A percentile compares a stretch with the other conserved stretches of the same genome.
phyloP scores from a whole-genome alignment of 2,888 invertebrate genomes.

The Cephus runcator region DNA sequence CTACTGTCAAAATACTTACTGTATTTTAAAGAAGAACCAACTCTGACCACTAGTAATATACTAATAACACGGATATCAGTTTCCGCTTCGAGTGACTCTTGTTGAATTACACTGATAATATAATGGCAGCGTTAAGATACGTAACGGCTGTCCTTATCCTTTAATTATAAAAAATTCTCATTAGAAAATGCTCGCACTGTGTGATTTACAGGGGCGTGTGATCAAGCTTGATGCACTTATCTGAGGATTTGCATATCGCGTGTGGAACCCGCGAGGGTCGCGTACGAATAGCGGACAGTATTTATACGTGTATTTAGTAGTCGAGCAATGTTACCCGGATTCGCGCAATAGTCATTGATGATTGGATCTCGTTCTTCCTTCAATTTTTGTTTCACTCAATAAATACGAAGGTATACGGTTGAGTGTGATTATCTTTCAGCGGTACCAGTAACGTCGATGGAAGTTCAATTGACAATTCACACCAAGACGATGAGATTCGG shows the following conservation, averaged over 20 bases:
- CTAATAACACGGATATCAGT: slow-evolving; percentile 21
- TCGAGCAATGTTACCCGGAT: background rate
- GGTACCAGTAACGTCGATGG: too few relatives aligned
- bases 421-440: too few relatives aligned
- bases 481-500: background rate
- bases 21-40: background rate
- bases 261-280: slow-evolving; percentile 26
- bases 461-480: background rate
- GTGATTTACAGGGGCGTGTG: slow-evolving; percentile 43
- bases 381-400: background rate
- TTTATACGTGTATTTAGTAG: background rate
- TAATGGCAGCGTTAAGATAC: slow-evolving; percentile 21
- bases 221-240: slow-evolving; percentile 38
- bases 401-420: background rate
- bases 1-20: background rate
- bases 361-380: background rate
- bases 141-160: slow-evolving; percentile 24
- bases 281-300: background rate
- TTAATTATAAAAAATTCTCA: slow-evolving; percentile 37
- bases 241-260: slow-evolving; percentile 55
- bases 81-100: slow-evolving; percentile 7
- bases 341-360: background rate
- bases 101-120: slow-evolving; percentile 23
- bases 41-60: slow-evolving; percentile 1
- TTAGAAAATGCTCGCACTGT: slow-evolving; percentile 32